Evolutionary conservation across 2,888 invertebrate genomes (phyloP).

Genomic region (Rhorus exstirpatorius): DNA sequence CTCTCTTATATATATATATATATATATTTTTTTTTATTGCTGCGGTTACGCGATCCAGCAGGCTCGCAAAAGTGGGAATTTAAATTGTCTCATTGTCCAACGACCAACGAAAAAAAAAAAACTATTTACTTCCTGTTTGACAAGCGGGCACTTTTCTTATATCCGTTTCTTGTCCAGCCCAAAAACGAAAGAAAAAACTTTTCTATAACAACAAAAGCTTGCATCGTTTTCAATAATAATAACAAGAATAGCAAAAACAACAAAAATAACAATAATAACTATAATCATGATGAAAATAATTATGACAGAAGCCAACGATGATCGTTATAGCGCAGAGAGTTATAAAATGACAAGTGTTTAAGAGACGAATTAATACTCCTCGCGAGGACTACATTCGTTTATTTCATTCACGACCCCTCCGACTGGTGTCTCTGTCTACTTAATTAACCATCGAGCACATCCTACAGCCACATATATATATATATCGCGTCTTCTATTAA

Average conservation of each 20-base stretch:
- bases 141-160: constrained; percentile 27
- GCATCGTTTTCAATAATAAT: too few relatives aligned
- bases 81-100: constrained; percentile 73
- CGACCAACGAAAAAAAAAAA: neutral
- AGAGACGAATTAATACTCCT: too few relatives aligned
- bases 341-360: too few relatives aligned
- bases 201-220: neutral
- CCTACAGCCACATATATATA: neutral
- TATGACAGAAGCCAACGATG: too few relatives aligned
- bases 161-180: constrained; percentile 1
- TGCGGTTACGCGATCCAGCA: constrained; percentile 38
- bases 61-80: constrained; percentile 59
- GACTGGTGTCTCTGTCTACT: neutral
- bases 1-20: neutral
- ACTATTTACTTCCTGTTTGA: constrained; percentile 1
- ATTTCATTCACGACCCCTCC: neutral
- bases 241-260: too few relatives aligned
- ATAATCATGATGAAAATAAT: too few relatives aligned
- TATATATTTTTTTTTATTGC: constrained; percentile 21
- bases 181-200: constrained; percentile 9
- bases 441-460: constrained; percentile 34
- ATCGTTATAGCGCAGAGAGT: too few relatives aligned
- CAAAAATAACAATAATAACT: too few relatives aligned
- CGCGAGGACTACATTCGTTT: neutral
- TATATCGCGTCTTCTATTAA: constrained; percentile 30